phyloP scores from a whole-genome alignment of 2,888 invertebrate genomes.

The Ypsolopha sequella region DNA sequence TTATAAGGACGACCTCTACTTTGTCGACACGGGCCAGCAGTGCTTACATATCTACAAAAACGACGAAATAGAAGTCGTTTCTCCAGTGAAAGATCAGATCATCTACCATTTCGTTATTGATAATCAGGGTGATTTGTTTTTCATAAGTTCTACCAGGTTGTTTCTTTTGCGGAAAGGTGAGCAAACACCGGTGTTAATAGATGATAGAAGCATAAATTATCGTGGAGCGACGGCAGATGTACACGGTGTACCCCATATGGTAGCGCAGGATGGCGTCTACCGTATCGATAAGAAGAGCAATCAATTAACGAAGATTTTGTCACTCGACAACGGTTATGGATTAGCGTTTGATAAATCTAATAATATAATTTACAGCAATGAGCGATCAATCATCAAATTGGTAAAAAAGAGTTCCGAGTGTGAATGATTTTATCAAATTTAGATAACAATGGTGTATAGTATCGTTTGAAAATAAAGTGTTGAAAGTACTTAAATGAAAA shows the following conservation, averaged over 20 bases:
- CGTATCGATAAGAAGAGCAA: slow-evolving; percentile 22
- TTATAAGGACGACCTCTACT: slow-evolving; percentile 31
- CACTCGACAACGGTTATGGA: slow-evolving; percentile 31
- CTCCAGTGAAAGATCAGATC: slow-evolving; percentile 22
- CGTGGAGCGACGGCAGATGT: slow-evolving; percentile 31
- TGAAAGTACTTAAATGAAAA: too few species aligned
- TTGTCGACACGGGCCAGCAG: slow-evolving; percentile 35
- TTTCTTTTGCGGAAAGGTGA: slow-evolving; percentile 22
- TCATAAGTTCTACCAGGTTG: slow-evolving; percentile 29
- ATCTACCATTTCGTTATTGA: slow-evolving; percentile 37
- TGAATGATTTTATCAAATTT: too few species aligned
- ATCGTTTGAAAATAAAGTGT: too few species aligned
- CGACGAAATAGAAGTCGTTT: slow-evolving; percentile 15
- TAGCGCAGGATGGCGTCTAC: slow-evolving; percentile 38
- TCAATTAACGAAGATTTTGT: slow-evolving; percentile 20
- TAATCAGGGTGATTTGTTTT: slow-evolving; percentile 24
- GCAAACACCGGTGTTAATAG: slow-evolving; percentile 19
- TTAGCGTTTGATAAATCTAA: slow-evolving; percentile 40
- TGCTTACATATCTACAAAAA: slow-evolving; percentile 24
- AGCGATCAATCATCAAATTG: slow-evolving; percentile 32
- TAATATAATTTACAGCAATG: slow-evolving; percentile 37
- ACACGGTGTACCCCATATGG: slow-evolving; percentile 27
- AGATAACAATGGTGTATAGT: too few species aligned
- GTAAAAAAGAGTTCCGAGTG: not conserved
- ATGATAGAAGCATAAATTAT: slow-evolving; percentile 23